These are phyloP conservation scores for Gallinago paraguaiae DNA, from an alignment of 2,113 vertebrate species.

Conservation along the genomic window DNA sequence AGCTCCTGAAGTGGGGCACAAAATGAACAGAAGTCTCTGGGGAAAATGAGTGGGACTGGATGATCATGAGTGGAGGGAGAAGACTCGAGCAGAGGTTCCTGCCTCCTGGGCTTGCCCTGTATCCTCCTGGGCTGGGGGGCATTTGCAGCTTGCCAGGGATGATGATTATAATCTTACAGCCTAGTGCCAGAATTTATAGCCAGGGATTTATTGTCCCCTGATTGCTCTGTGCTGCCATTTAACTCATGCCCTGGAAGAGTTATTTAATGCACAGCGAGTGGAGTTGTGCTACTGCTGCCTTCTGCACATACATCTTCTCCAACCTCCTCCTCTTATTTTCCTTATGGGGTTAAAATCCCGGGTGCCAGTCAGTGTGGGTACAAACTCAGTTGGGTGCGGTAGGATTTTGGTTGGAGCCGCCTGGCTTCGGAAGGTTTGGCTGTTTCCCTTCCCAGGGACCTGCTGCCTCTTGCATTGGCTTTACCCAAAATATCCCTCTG, in stretches of 20 bases:
- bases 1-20: neutral
- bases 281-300: conserved; percentile 18
- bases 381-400: rapidly evolving
- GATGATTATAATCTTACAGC: neutral
- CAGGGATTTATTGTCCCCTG: conserved; percentile 38
- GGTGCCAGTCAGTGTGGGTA: rapidly evolving
- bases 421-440: neutral
- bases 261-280: neutral
- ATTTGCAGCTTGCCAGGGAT: neutral
- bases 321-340: neutral
- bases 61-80: neutral
- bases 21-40: neutral
- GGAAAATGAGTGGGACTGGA: neutral
- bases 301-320: neutral
- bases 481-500: neutral
- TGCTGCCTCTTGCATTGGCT: rapidly evolving
- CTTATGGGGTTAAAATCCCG: neutral
- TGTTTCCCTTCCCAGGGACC: neutral
- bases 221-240: conserved; percentile 34
- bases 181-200: conserved; percentile 20
- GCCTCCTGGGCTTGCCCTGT: neutral
- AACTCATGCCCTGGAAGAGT: conserved; percentile 31
- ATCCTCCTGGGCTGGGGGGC: neutral
- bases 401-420: neutral
- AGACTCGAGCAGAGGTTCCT: neutral